Percentiles rank a stretch among this genome's conserved stretches.
These are phyloP conservation scores for Plagodis pulveraria DNA, from an alignment of 2,888 invertebrate genomes.

Conservation along the genomic window DNA sequence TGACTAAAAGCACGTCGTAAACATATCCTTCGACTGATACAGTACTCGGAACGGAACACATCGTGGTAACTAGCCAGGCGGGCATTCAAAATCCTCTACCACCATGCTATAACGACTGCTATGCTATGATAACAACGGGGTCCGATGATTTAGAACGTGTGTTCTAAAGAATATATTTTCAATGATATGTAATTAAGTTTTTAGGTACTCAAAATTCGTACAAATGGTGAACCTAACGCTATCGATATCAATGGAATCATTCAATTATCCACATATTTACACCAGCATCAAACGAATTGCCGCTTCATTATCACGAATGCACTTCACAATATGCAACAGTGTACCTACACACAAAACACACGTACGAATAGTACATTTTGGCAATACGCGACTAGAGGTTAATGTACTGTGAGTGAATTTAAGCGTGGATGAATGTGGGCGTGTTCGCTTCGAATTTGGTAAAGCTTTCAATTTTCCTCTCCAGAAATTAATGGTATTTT, in stretches of 20 bases:
- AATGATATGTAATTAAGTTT: background rate
- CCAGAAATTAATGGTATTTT: too few relatives aligned
- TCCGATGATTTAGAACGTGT: too few relatives aligned
- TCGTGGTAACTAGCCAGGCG: too few relatives aligned
- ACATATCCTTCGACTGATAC: too few relatives aligned
- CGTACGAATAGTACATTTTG: constrained; percentile 3
- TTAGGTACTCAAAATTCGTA: background rate
- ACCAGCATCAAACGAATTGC: constrained; percentile 17
- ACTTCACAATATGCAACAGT: constrained; percentile 2
- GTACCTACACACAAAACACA: constrained; percentile 1
- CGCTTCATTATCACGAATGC: constrained; percentile 18
- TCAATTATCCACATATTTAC: constrained; percentile 26
- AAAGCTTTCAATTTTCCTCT: too few relatives aligned
- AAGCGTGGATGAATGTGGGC: constrained; percentile 14
- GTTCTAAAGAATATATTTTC: background rate
- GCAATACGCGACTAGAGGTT: constrained; percentile 15
- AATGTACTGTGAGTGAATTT: constrained; percentile 9
- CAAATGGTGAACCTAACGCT: constrained; percentile 1
- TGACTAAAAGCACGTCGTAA: too few relatives aligned
- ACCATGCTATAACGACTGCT: too few relatives aligned
- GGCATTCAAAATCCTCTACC: too few relatives aligned
- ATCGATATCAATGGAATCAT: constrained; percentile 9
- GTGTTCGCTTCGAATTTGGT: background rate
- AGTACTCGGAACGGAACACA: too few relatives aligned
- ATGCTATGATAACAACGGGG: too few relatives aligned